Evolutionary conservation across 1,140 invertebrate genomes (phyloP), one percentile per base, ranked within the genome.

Genomic region (Macrobrachium nipponense): DNA sequence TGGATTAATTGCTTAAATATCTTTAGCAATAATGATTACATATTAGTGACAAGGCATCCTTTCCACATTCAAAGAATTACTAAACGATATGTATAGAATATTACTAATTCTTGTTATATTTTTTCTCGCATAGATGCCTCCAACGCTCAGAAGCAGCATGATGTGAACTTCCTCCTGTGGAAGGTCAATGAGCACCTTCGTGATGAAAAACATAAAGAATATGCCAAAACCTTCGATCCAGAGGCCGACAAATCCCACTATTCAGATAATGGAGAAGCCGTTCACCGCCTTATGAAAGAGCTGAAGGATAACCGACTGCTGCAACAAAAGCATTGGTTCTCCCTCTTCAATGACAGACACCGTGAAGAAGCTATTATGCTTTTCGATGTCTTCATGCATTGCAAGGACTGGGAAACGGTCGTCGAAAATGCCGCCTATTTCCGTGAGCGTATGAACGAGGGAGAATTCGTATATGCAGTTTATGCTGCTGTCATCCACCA

Each of bases 311-410:
- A 64, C 20, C 27, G 75, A 12, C 66, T 78, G 8, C 62, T 84
- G 61, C 23, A 84, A 27, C 75, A 84, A 51, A 78, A 78, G 43
- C 82, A 84, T 17, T 84, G 82, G 82, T 84, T 84, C 82, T 84
- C 82, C n/a, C 82, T 84, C 75, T 84, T 84, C 44, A 84, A 84
- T n/a, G 43, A 36, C 11, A 59, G 82, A 43, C 82, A 84, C 18
- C 36, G 82, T 5, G n/a, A 78, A 43, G 75, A 78, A 62, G 75
- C 82, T 15, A 62, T 84, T 58, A 84, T 84, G 82, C 61, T 84
- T 15, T 84, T 58, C 20, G 62, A 84, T n/a, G 27, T 36, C 27
- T 36, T 36, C 27, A 36, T 36, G 27, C 27, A 36, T 36, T 36
- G 27, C 27, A 36, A 36, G 27, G 27, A 36, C 27, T 36, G 27